Evolutionary conservation across 2,113 vertebrate genomes (phyloP), one percentile per base, ranked within the genome.

Genomic region (Typhlomys cinereus): DNA sequence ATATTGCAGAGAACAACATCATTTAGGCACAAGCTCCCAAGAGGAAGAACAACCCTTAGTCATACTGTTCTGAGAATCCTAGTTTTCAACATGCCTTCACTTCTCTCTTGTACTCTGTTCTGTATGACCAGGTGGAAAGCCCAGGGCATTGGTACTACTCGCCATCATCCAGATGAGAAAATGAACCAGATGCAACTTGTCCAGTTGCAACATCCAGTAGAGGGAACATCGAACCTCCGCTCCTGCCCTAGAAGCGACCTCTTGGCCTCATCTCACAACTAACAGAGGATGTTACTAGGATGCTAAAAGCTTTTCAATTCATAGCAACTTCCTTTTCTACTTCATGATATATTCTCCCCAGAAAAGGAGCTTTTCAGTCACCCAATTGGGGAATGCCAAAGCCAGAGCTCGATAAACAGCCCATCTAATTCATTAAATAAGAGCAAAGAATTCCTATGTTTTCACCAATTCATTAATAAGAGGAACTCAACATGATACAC

Each of bases 321-420:
- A 76, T 90, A 79, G 82, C 14, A 69, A 36, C 69, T 92, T 91
- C n/a, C 91, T 34, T 92, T 88, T 76, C 76, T 62, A 57, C 23
- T 39, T 15, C 34, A 86, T 89, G 11, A 18, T 85, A 75, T 82
- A 48, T 70, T 21, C n/a, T 59, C 57, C 12, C 7, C 23, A 21
- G 25, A 70, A n/a, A 62, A 76, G 61, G 41, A 39, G 8, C 29
- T 76, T 76, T 27, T 48, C 52, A n/a, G n/a, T 39, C 83, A 66
- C 54, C 57, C n/a, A 69, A 5, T 15, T 82, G 59, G 23, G 5
- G 23, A 59, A 29, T 57, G 34, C 17, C 41, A 66, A 70, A 21
- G 66, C 20, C 48, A 64, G 48, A 70, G 41, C 29, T 39, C 31
- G 36, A 83, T 5, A 11, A 6, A 67, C 27, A 90, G n/a, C 13